Percentiles rank a stretch among this genome's conserved stretches.
Evolutionary conservation across 2,888 invertebrate genomes (phyloP).

Genomic region (Microplitis manilae): DNA sequence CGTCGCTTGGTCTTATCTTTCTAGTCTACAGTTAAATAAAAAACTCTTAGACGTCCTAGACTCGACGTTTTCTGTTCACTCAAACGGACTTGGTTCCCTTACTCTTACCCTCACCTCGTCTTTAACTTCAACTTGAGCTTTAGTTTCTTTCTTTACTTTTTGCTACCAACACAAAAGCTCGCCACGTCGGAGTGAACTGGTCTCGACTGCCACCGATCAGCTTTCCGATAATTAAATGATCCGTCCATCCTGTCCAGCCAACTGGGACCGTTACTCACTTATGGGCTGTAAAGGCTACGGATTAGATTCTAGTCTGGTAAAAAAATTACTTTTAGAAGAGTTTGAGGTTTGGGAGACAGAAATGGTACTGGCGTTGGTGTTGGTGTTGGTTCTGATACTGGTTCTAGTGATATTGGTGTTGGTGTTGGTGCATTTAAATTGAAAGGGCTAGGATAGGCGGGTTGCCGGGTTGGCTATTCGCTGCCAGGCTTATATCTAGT

Average conservation of each 20-base stretch:
- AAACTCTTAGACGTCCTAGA: constrained; percentile 35
- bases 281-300: not conserved
- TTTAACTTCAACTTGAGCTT: too few relatives aligned
- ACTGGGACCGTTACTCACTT: constrained; percentile 2
- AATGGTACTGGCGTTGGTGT: not conserved
- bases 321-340: not conserved
- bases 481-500: not conserved
- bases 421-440: not conserved
- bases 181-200: not conserved
- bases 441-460: not conserved
- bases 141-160: not conserved
- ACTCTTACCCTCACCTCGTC: not conserved
- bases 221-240: constrained; percentile 59
- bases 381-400: not conserved
- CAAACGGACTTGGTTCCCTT: not conserved
- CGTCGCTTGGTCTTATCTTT: constrained; percentile 32
- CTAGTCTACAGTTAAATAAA: constrained; percentile 38
- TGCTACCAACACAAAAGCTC: constrained; percentile 14
- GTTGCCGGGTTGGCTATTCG: not conserved
- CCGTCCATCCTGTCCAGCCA: constrained; percentile 39
- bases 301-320: not conserved
- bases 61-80: not conserved
- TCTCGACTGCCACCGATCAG: constrained; percentile 49
- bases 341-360: not conserved
- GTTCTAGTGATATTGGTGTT: not conserved